Percentiles rank a stretch among this genome's conserved stretches.
phyloP scores from a whole-genome alignment of 2,113 vertebrate genomes.

The Chrysemys picta region DNA sequence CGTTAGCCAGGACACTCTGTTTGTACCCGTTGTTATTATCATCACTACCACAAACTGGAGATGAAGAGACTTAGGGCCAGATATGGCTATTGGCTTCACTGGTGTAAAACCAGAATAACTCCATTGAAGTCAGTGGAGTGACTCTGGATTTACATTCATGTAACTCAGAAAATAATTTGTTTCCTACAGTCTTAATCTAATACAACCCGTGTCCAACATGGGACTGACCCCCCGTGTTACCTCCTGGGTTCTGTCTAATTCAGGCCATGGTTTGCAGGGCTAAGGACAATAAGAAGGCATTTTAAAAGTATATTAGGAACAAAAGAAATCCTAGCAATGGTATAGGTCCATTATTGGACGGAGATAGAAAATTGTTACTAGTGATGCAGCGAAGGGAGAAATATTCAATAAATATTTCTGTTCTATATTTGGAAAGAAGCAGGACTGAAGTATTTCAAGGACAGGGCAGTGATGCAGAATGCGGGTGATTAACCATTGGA shows the following conservation, averaged over 20 bases:
- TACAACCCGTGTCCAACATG: background rate
- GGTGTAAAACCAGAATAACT: background rate
- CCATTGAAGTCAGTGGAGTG: background rate
- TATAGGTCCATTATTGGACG: no score
- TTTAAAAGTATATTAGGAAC: no score
- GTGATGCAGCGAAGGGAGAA: background rate
- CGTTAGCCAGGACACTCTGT: rapidly evolving
- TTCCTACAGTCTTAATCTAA: no score
- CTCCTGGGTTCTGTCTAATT: background rate
- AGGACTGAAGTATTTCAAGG: background rate
- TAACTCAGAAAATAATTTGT: background rate
- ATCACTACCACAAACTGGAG: background rate
- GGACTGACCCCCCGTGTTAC: no score
- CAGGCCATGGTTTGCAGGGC: background rate
- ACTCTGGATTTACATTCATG: no score
- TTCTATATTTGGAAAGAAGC: background rate
- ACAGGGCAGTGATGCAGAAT: no score
- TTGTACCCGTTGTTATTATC: background rate
- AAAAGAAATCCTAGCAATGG: no score
- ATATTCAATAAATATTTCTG: background rate
- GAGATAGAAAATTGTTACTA: background rate
- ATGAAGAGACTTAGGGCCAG: background rate
- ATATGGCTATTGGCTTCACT: background rate
- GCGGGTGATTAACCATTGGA: no score
- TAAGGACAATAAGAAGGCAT: background rate